Evolutionary conservation across 2,888 invertebrate species (phyloP).

Genomic region (Lingula anatina): DNA sequence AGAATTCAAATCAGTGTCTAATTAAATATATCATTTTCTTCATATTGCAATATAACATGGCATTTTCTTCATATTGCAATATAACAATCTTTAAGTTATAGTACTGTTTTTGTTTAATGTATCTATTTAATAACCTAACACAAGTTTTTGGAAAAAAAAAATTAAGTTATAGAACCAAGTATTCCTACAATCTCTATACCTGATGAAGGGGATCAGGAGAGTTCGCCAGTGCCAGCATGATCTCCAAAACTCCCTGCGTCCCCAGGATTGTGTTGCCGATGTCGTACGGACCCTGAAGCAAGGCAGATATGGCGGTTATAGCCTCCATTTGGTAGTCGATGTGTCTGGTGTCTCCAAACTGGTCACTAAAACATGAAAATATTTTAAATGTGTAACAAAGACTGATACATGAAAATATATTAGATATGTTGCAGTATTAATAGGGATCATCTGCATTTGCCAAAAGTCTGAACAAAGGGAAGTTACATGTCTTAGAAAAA

Average conservation of each 20-base stretch:
- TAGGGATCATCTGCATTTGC: too few relatives aligned
- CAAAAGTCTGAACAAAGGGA: too few relatives aligned
- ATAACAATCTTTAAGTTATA: too few relatives aligned
- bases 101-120: too few relatives aligned
- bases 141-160: neutral
- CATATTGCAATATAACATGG: too few relatives aligned
- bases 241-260: constrained; percentile 76
- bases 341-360: constrained; percentile 76
- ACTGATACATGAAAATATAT: neutral
- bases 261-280: constrained; percentile 69
- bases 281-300: constrained; percentile 85
- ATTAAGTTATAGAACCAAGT: neutral
- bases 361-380: constrained; percentile 57
- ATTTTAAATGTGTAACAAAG: neutral
- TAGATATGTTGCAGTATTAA: too few relatives aligned
- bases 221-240: constrained; percentile 95
- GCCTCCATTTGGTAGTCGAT: constrained; percentile 82
- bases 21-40: too few relatives aligned
- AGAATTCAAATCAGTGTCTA: too few relatives aligned
- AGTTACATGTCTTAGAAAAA: too few relatives aligned
- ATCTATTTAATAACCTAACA: too few relatives aligned
- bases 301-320: constrained; percentile 78
- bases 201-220: constrained; percentile 81
- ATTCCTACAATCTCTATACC: constrained; percentile 31
- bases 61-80: too few relatives aligned